phyloP scores from a whole-genome alignment of 1,140 invertebrate species.

The Drosophila subobscura region DNA sequence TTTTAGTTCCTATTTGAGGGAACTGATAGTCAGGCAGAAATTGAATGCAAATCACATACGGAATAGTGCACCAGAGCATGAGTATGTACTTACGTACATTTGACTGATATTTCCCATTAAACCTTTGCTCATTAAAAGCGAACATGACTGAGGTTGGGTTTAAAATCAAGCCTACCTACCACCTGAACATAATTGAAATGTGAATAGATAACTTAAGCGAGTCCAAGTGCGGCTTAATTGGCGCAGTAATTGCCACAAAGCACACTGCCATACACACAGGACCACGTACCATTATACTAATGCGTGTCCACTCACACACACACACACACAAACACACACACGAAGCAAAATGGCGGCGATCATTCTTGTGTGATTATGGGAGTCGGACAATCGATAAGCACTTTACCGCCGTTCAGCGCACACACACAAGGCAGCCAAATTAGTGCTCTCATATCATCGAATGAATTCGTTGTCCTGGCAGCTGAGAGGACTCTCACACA shows the following conservation, averaged over 20 bases:
- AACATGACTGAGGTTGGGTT: slow-evolving; percentile 8
- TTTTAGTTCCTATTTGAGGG: background rate
- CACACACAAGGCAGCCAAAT: slow-evolving; percentile 29
- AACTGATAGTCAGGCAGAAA: no score
- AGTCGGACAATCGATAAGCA: slow-evolving; percentile 54
- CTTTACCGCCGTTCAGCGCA: slow-evolving; percentile 22
- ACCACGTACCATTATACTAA: background rate
- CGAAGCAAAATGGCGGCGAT: slow-evolving; percentile 45
- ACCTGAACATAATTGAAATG: slow-evolving; percentile 32
- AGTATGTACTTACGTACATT: no score
- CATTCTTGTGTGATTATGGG: slow-evolving; percentile 57
- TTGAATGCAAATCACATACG: no score
- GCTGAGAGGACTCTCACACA: slow-evolving; percentile 23
- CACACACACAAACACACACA: background rate
- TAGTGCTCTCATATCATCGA: slow-evolving; percentile 12
- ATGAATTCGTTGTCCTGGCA: slow-evolving; percentile 36
- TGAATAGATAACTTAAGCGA: slow-evolving; percentile 3
- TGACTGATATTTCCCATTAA: no score
- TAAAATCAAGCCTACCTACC: background rate
- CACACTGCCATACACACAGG: slow-evolving; percentile 1
- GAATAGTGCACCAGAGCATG: no score
- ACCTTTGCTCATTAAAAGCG: no score
- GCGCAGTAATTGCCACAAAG: slow-evolving; percentile 35
- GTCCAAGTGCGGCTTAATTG: slow-evolving; percentile 20
- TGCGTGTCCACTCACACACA: slow-evolving; percentile 11